Evolutionary conservation across 2,888 invertebrate species (phyloP), one percentile per base, ranked within the genome.

Genomic region (Hydrotaea diabolus): DNA sequence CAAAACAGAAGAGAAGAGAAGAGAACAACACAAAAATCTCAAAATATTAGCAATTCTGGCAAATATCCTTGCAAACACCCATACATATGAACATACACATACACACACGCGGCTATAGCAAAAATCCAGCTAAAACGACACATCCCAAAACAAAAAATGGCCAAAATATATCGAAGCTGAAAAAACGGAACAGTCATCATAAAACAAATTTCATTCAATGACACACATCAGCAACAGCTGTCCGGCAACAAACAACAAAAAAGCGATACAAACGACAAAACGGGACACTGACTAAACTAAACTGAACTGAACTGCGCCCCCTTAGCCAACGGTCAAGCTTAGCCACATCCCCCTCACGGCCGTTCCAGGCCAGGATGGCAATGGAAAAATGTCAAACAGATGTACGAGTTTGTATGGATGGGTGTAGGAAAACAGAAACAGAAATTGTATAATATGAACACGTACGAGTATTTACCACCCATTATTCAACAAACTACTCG

Each of bases 181-280:
- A 59, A 78, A 86, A 77, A 86, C 80, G 83, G 84, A 85, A 85
- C 78, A 82, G 76, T 82, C 81, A 85, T 81, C 82, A 80, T 83
- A 79, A 86, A 87, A 87, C 86, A 83, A 87, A 88, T 87, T 87
- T 85, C 83, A 80, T 82, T 85, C 82, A 85, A 87, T 83, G 85
- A 83, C 87, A 87, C 86, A 87, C 86, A 87, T 87, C 87, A 88
- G 88, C 88, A 88, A 88, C 88, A 88, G 88, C 88, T 88, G 88
- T 86, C 85, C 85, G 21, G 26, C 26, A 69, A 66, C n/a, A 66
- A 69, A 39, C n/a, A n/a, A n/a, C 55, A 21, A 39, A 36, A n/a
- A n/a, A n/a, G n/a, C n/a, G n/a, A n/a, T n/a, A n/a, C n/a, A n/a
- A n/a, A n/a, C n/a, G 2, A 55, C 49, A 46, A 71, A 72, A 79